phyloP scores from a whole-genome alignment of 2,888 invertebrate species.

The Chloroclystis v-ata region DNA sequence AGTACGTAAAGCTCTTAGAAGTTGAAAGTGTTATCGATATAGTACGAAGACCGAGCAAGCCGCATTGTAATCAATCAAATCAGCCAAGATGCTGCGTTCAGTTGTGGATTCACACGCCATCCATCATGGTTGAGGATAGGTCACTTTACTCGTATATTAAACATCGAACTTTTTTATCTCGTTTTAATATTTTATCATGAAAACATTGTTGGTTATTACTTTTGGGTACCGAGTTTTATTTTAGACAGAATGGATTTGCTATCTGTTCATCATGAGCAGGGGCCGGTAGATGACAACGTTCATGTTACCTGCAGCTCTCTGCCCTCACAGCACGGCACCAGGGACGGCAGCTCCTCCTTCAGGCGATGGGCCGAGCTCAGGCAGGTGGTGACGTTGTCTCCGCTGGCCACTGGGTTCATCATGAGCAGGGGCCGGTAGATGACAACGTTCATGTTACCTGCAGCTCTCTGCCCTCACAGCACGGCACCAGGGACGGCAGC shows the following conservation, averaged over 20 bases:
- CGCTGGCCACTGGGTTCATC: conserved; percentile 71
- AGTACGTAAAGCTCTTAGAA: neutral
- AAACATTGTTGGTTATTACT: too few species aligned
- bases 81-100: conserved; percentile 25
- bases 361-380: conserved; percentile 56
- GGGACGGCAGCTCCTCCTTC: conserved; percentile 59
- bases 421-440: neutral
- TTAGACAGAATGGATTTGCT: too few species aligned
- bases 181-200: too few species aligned
- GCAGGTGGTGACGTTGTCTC: conserved; percentile 60
- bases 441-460: conserved; percentile 38
- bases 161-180: neutral
- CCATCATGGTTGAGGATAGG: conserved; percentile 1
- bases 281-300: neutral
- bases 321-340: conserved; percentile 70
- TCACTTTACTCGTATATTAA: neutral
- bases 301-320: conserved; percentile 56
- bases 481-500: conserved; percentile 59
- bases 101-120: conserved; percentile 10
- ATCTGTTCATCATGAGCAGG: too few species aligned
- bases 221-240: too few species aligned
- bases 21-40: neutral
- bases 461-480: conserved; percentile 67
- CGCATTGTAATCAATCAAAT: conserved; percentile 13
- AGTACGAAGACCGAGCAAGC: conserved; percentile 1